Conservation (phyloP, 2,113 vertebrate genomes). For the Crotophaga sulcirostris region DNA sequence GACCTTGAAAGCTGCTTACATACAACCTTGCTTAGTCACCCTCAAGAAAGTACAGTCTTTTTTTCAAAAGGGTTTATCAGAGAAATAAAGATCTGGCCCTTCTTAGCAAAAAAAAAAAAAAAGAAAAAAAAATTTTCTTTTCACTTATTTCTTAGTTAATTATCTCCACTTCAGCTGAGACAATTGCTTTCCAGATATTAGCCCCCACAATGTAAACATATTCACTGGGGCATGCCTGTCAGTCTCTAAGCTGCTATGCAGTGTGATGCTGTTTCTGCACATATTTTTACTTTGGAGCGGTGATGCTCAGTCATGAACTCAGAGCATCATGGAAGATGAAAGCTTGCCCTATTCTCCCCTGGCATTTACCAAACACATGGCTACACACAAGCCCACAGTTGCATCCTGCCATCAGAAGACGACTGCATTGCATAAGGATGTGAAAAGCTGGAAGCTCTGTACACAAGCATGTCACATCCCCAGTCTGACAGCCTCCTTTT, state of each 20-base stretch:
- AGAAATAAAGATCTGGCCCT: background rate
- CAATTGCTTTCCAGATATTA: background rate
- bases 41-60: background rate
- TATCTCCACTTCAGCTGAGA: background rate
- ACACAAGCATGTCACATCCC: background rate
- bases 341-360: background rate
- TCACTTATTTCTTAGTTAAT: background rate
- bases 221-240: background rate
- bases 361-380: constrained; percentile 47
- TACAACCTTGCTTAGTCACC: background rate
- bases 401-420: constrained; percentile 5
- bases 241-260: background rate
- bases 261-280: background rate
- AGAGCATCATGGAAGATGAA: background rate
- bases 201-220: background rate
- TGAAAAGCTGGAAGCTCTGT: background rate
- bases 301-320: background rate
- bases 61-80: background rate
- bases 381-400: background rate
- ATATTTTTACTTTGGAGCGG: constrained; percentile 22
- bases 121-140: background rate
- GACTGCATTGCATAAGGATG: background rate
- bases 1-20: background rate
- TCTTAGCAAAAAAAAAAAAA: background rate
- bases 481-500: background rate